Evolutionary conservation across 2,113 vertebrate genomes (phyloP).

Genomic region (Rhynchomys soricoides): DNA sequence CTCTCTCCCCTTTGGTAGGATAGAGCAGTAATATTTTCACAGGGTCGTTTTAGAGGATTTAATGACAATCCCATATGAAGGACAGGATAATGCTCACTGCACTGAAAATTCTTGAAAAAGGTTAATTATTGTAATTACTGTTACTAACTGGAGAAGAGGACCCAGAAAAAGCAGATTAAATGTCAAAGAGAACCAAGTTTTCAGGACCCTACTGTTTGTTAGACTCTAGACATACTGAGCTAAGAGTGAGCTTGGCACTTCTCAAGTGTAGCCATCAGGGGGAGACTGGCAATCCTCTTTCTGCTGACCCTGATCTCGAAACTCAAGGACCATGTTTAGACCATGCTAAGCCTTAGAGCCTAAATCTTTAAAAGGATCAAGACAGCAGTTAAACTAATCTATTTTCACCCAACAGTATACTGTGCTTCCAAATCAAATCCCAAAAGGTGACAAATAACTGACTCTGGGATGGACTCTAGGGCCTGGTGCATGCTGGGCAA

Average conservation of each 20-base stretch:
- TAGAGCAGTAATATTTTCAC: background rate
- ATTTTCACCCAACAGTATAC: background rate
- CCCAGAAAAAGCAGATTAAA: background rate
- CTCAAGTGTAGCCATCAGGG: too few relatives aligned
- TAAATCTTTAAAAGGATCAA: background rate
- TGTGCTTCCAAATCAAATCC: conserved; percentile 4
- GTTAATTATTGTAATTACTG: background rate
- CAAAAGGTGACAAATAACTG: background rate
- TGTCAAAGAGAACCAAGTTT: background rate
- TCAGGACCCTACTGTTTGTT: background rate
- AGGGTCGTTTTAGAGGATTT: background rate
- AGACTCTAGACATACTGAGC: background rate
- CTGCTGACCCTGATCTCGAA: background rate
- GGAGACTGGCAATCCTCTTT: background rate
- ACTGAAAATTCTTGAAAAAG: background rate
- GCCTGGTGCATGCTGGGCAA: background rate
- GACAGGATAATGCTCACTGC: background rate
- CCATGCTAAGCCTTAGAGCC: background rate
- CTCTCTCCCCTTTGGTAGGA: background rate
- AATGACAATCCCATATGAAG: background rate
- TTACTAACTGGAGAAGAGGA: too few relatives aligned
- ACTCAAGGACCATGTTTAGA: background rate
- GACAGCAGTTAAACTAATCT: background rate
- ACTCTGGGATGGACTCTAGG: background rate
- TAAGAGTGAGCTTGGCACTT: background rate